Evolutionary conservation across 1,140 invertebrate species (phyloP).

Genomic region (Aethina tumida): DNA sequence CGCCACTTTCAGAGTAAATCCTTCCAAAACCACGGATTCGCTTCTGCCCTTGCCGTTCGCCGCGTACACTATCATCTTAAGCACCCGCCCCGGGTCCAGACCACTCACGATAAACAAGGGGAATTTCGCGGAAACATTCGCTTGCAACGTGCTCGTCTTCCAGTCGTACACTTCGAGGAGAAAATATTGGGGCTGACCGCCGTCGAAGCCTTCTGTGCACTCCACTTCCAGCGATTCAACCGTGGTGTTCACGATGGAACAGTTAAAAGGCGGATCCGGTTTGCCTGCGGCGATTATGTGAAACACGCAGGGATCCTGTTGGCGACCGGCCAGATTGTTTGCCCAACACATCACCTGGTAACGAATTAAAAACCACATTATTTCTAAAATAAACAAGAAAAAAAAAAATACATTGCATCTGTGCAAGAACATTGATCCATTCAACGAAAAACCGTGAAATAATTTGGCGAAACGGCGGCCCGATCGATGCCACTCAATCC

Average conservation of each 20-base stretch:
- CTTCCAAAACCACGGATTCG: constrained; percentile 46
- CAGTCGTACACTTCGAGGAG: constrained; percentile 61
- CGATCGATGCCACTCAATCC: too few relatives aligned
- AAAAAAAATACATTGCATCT: too few relatives aligned
- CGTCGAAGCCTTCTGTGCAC: constrained; percentile 72
- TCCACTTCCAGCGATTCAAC: constrained; percentile 64
- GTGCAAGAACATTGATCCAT: too few relatives aligned
- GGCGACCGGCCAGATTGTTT: constrained; percentile 53
- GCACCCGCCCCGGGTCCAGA: constrained; percentile 55
- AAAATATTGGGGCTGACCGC: constrained; percentile 51
- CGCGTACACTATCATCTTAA: constrained; percentile 55
- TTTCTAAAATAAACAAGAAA: neutral
- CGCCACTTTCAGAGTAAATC: constrained; percentile 60
- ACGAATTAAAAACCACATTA: neutral
- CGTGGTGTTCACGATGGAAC: constrained; percentile 68
- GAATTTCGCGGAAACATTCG: constrained; percentile 56
- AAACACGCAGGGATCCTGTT: constrained; percentile 60
- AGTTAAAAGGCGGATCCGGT: constrained; percentile 71
- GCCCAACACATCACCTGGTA: constrained; percentile 47
- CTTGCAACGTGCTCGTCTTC: constrained; percentile 49
- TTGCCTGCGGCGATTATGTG: constrained; percentile 66
- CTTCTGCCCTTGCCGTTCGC: constrained; percentile 53
- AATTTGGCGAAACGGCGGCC: too few relatives aligned
- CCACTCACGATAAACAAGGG: constrained; percentile 58
- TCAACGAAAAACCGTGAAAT: too few relatives aligned